Conservation (phyloP, 2,797 vertebrate species). For the Sardinella longiceps region DNA sequence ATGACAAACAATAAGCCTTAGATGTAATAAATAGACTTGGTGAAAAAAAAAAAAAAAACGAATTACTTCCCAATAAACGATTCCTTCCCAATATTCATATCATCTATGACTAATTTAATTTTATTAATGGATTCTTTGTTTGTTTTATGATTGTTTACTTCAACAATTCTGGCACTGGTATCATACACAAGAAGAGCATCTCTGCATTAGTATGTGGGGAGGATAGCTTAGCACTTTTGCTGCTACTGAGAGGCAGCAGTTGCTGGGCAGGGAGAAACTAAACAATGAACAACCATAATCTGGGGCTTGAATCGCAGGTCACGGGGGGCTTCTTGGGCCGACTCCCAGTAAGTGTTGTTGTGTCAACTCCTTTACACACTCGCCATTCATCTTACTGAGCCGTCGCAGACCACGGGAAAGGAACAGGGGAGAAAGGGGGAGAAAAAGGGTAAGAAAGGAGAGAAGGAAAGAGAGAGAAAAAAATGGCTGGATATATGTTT, state of each 20-base stretch:
- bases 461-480: slow-evolving; percentile 49
- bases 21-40: too few relatives aligned
- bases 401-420: slow-evolving; percentile 50
- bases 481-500: slow-evolving; percentile 60
- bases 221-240: slow-evolving; percentile 1
- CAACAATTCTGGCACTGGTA: not conserved
- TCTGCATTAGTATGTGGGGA: not conserved
- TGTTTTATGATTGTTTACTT: not conserved
- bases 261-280: slow-evolving; percentile 50
- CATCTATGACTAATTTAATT: not conserved
- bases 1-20: not conserved
- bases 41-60: too few relatives aligned
- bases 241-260: not conserved
- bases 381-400: slow-evolving; percentile 62
- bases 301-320: slow-evolving; percentile 72
- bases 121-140: not conserved
- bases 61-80: too few relatives aligned
- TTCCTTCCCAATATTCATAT: not conserved
- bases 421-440: slow-evolving; percentile 50
- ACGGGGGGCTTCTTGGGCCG: slow-evolving; percentile 61
- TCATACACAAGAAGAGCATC: not conserved
- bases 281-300: slow-evolving; percentile 65
- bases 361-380: slow-evolving; percentile 69
- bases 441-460: slow-evolving; percentile 53
- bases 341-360: slow-evolving; percentile 71